phyloP scores from a whole-genome alignment of 1,140 invertebrate genomes.

The Nilaparvata lugens region DNA sequence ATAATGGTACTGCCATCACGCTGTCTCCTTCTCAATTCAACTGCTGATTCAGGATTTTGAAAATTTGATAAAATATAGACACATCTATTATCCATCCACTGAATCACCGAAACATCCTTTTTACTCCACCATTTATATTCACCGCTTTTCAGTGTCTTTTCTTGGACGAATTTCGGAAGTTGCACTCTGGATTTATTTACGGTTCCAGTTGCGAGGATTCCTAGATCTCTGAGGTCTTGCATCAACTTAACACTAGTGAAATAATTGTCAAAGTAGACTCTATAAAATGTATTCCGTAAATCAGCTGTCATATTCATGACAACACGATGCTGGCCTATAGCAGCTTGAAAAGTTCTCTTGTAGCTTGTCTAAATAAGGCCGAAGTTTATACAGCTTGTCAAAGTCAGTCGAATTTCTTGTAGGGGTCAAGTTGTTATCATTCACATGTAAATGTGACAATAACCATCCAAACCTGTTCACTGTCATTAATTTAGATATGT shows the following conservation, averaged over 20 bases:
- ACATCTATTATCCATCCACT: slow-evolving; percentile 13
- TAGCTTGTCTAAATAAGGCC: slow-evolving; percentile 18
- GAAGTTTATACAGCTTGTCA: slow-evolving; percentile 29
- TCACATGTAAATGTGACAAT: slow-evolving; percentile 28
- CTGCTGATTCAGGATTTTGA: slow-evolving; percentile 6
- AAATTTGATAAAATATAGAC: slow-evolving; percentile 16
- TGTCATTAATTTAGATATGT: slow-evolving; percentile 33
- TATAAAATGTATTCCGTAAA: slow-evolving; percentile 17
- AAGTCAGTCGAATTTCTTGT: slow-evolving; percentile 11
- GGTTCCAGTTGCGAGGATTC: slow-evolving; percentile 25
- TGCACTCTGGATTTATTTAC: slow-evolving; percentile 17
- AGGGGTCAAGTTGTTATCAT: slow-evolving; percentile 25
- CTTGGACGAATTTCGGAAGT: slow-evolving; percentile 17
- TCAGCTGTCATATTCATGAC: slow-evolving; percentile 12
- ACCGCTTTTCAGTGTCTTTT: slow-evolving; percentile 22
- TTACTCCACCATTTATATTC: slow-evolving; percentile 21
- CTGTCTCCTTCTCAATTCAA: slow-evolving; percentile 2
- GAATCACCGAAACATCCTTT: neutral
- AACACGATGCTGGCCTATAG: slow-evolving; percentile 16
- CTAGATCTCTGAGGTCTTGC: slow-evolving; percentile 12
- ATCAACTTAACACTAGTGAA: slow-evolving; percentile 24
- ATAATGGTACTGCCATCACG: slow-evolving; percentile 21
- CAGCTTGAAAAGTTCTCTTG: slow-evolving; percentile 3
- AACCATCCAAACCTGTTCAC: slow-evolving; percentile 35
- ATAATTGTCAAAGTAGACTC: slow-evolving; percentile 27